Conservation (phyloP, 1,140 invertebrate genomes). For the Drosophila watanabei region DNA sequence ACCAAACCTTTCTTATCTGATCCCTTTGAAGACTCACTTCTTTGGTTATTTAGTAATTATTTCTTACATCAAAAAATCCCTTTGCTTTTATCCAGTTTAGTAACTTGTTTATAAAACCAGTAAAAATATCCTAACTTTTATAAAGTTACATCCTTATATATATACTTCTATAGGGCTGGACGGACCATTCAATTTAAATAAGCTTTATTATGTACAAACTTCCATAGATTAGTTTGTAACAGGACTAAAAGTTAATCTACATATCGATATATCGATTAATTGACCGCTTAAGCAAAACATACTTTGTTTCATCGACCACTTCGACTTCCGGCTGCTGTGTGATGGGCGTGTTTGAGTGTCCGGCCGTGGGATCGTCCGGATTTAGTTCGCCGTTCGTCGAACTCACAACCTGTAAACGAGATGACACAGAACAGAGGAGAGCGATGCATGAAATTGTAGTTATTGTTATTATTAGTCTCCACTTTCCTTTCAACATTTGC, state of each 20-base stretch:
- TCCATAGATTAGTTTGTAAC: background rate
- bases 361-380: conserved; percentile 97
- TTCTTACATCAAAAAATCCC: too few relatives aligned
- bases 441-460: conserved; percentile 12
- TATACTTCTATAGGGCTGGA: background rate
- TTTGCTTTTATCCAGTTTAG: background rate
- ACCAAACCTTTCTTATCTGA: background rate
- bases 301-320: conserved; percentile 96
- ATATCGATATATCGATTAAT: conserved; percentile 42
- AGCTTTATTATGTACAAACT: background rate
- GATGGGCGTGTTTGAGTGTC: conserved; percentile 98
- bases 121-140: background rate
- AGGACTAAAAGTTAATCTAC: conserved; percentile 3
- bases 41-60: background rate
- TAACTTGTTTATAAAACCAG: background rate
- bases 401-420: conserved; percentile 94
- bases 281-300: conserved; percentile 85
- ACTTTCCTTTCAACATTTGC: conserved; percentile 26
- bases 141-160: background rate
- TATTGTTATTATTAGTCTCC: conserved; percentile 3
- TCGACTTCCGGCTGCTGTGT: conserved; percentile 96
- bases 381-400: conserved; percentile 98
- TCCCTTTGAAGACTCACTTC: background rate
- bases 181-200: background rate
- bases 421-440: conserved; percentile 15